Conservation (phyloP, 1,140 invertebrate genomes). For the Trichonephila clavata region DNA sequence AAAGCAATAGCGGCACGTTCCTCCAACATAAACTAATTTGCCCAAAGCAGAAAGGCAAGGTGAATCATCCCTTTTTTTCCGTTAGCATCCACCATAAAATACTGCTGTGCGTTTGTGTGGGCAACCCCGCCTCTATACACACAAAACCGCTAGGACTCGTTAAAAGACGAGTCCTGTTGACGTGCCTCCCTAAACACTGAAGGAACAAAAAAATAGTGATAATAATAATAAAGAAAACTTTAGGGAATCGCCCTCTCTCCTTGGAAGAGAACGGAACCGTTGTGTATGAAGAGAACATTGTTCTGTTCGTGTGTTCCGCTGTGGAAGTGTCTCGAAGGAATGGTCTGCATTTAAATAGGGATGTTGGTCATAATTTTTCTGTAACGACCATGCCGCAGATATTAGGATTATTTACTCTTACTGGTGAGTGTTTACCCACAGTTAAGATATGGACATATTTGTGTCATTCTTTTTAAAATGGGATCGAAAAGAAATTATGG, state of each 20-base stretch:
- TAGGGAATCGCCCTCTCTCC: constrained; percentile 62
- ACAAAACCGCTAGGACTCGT: constrained; percentile 51
- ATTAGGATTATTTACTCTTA: constrained; percentile 64
- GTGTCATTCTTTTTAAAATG: too few species aligned
- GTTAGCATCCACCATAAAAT: constrained; percentile 48
- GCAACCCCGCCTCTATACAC: constrained; percentile 3
- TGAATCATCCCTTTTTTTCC: constrained; percentile 51
- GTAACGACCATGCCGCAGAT: constrained; percentile 48
- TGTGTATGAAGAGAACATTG: constrained; percentile 57
- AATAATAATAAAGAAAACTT: constrained; percentile 34
- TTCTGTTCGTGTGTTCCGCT: not conserved
- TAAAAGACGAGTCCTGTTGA: constrained; percentile 39
- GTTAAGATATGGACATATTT: not conserved
- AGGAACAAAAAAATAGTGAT: not conserved
- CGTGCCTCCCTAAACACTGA: constrained; percentile 22
- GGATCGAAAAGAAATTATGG: too few species aligned
- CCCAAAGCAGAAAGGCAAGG: not conserved
- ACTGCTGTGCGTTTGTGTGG: constrained; percentile 44
- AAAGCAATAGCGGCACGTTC: not conserved
- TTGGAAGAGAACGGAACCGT: constrained; percentile 31
- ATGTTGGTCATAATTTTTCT: not conserved
- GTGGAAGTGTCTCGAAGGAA: not conserved
- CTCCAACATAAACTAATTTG: not conserved
- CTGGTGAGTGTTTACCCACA: constrained; percentile 11
- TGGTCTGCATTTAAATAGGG: not conserved